Conservation (phyloP, 2,888 invertebrate genomes). For the Polyommatus iphigenia region DNA sequence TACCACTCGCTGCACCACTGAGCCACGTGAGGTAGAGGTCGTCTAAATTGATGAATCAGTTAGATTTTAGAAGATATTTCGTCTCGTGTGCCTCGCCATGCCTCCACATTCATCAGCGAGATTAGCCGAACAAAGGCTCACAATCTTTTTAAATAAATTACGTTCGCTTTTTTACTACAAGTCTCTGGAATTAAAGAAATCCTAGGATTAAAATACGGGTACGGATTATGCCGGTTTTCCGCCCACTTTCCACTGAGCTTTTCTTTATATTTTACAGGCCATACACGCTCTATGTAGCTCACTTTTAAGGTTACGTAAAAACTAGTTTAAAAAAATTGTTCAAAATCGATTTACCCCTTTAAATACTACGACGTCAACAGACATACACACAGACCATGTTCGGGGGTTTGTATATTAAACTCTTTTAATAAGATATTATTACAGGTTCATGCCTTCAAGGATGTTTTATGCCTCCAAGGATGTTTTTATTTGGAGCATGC, state of each 20-base stretch:
- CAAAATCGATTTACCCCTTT: too few species aligned
- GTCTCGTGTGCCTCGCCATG: background rate
- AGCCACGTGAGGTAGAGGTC: too few species aligned
- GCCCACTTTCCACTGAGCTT: background rate
- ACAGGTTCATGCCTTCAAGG: too few species aligned
- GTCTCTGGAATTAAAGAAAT: constrained; percentile 9
- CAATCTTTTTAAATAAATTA: constrained; percentile 21
- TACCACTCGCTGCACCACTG: too few species aligned
- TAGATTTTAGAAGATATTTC: background rate
- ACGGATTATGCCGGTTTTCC: background rate
- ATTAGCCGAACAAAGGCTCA: constrained; percentile 1
- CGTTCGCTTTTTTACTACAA: constrained; percentile 25
- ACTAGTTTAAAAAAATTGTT: too few species aligned
- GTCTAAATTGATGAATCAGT: background rate
- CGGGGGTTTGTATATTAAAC: too few species aligned
- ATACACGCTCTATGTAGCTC: background rate
- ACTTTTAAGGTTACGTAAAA: background rate
- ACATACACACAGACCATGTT: too few species aligned
- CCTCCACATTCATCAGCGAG: background rate
- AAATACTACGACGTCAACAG: too few species aligned
- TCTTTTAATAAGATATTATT: too few species aligned
- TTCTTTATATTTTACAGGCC: constrained; percentile 1
- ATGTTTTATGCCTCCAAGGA: too few species aligned
- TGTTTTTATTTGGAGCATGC: too few species aligned
- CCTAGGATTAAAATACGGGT: constrained; percentile 14